Evolutionary conservation across 2,888 invertebrate species (phyloP).

Genomic region (Dicyrtomina minuta): DNA sequence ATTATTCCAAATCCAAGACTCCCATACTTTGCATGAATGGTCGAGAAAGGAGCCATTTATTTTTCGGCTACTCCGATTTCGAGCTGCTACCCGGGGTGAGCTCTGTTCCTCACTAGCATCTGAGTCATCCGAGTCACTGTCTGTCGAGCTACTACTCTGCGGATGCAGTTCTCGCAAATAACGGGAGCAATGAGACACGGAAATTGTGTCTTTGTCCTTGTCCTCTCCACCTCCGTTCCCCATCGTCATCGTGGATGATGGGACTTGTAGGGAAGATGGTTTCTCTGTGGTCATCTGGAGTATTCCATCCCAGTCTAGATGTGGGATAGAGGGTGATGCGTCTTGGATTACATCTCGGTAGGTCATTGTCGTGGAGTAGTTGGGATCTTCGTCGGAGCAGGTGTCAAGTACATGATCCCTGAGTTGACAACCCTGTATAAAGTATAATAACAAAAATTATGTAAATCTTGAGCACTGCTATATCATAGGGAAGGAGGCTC

Average conservation of each 20-base stretch:
- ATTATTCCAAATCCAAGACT: slow-evolving; percentile 65
- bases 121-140: slow-evolving; percentile 41
- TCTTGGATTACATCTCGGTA: slow-evolving; percentile 40
- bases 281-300: slow-evolving; percentile 39
- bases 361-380: slow-evolving; percentile 64
- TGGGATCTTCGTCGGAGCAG: slow-evolving; percentile 67
- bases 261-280: no score
- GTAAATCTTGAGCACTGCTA: background rate
- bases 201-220: no score
- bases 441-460: background rate
- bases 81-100: slow-evolving; percentile 23
- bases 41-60: slow-evolving; percentile 23
- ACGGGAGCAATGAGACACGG: no score
- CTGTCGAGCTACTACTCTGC: slow-evolving; percentile 28
- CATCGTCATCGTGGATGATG: slow-evolving; percentile 3
- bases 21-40: slow-evolving; percentile 18
- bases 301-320: slow-evolving; percentile 43
- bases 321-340: background rate
- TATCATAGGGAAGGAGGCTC: background rate
- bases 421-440: slow-evolving; percentile 69
- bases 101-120: slow-evolving; percentile 45
- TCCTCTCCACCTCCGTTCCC: slow-evolving; percentile 16
- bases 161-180: slow-evolving; percentile 3
- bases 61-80: no score
- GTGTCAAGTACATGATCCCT: slow-evolving; percentile 71